Evolutionary conservation across 2,888 invertebrate species (phyloP).

Genomic region (Drosophila diplacantha): DNA sequence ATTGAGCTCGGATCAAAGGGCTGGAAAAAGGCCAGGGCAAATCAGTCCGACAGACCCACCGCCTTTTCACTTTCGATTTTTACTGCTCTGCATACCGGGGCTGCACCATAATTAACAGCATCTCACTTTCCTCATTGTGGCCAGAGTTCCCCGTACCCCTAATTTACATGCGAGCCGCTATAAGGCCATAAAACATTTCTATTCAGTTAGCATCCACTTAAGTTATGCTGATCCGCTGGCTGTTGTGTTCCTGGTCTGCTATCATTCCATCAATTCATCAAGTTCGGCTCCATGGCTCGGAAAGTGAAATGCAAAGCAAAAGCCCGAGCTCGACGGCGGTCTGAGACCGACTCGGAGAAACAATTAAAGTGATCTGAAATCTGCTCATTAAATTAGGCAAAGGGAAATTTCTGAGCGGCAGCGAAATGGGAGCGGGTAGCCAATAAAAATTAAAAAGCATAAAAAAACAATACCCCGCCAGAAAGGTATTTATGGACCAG

Average conservation of each 20-base stretch:
- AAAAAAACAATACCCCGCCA: conserved; percentile 37
- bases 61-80: conserved; percentile 58
- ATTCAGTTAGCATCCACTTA: conserved; percentile 57
- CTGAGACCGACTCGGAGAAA: conserved; percentile 28
- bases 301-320: conserved; percentile 60
- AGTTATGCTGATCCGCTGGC: conserved; percentile 52
- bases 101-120: conserved; percentile 62
- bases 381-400: conserved; percentile 61
- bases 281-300: conserved; percentile 54
- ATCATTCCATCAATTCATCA: conserved; percentile 59
- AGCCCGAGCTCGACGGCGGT: conserved; percentile 3
- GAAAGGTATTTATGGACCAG: conserved; percentile 36
- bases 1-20: conserved; percentile 32
- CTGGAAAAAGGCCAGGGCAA: conserved; percentile 14
- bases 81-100: conserved; percentile 40
- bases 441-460: conserved; percentile 63
- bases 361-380: conserved; percentile 65
- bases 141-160: conserved; percentile 30
- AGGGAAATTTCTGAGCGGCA: conserved; percentile 55
- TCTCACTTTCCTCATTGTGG: conserved; percentile 55
- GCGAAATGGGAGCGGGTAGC: conserved; percentile 36
- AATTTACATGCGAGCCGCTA: conserved; percentile 67
- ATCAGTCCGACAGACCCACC: conserved; percentile 21
- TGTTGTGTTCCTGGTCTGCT: conserved; percentile 28
- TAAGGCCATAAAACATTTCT: conserved; percentile 60